These are phyloP conservation scores for Mesochorus sp. DNA, from an alignment of 2,888 invertebrate genomes.

Conservation along the genomic window DNA sequence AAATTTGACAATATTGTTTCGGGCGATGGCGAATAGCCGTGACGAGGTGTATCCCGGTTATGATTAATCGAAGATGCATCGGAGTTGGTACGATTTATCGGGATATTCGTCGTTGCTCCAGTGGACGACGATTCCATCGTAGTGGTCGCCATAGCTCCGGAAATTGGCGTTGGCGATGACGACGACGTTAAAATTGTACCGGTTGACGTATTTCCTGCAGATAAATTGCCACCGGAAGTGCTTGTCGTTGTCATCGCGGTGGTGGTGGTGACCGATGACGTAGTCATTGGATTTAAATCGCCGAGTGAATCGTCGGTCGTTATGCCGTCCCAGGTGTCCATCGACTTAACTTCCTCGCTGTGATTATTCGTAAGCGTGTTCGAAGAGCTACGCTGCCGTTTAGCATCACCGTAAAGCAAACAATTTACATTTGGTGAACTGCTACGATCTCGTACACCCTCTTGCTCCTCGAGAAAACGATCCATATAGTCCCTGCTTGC, in stretches of 20 bases:
- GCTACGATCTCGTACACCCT: constrained; percentile 86
- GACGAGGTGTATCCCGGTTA: constrained; percentile 68
- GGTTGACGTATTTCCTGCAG: constrained; percentile 41
- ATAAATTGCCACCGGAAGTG: not conserved
- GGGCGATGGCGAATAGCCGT: constrained; percentile 73
- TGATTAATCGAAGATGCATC: constrained; percentile 54
- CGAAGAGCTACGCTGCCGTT: constrained; percentile 75
- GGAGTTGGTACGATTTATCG: constrained; percentile 60
- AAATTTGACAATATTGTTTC: constrained; percentile 78
- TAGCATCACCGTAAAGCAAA: constrained; percentile 77
- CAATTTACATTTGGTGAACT: constrained; percentile 88
- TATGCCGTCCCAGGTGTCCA: constrained; percentile 76
- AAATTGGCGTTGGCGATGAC: constrained; percentile 26
- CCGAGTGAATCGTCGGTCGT: constrained; percentile 65
- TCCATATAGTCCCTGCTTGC: constrained; percentile 93
- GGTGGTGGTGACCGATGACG: constrained; percentile 39
- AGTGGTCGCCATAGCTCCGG: constrained; percentile 9
- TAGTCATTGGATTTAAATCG: constrained; percentile 57
- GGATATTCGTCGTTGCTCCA: constrained; percentile 59
- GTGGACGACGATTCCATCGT: not conserved
- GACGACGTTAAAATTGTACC: constrained; percentile 24
- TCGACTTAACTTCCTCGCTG: constrained; percentile 72
- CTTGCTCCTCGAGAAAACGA: constrained; percentile 94
- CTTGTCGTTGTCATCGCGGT: constrained; percentile 36
- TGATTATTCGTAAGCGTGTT: constrained; percentile 69